Evolutionary conservation across 2,113 vertebrate species (phyloP), one percentile per base, ranked within the genome.

Genomic region (Alces alces): DNA sequence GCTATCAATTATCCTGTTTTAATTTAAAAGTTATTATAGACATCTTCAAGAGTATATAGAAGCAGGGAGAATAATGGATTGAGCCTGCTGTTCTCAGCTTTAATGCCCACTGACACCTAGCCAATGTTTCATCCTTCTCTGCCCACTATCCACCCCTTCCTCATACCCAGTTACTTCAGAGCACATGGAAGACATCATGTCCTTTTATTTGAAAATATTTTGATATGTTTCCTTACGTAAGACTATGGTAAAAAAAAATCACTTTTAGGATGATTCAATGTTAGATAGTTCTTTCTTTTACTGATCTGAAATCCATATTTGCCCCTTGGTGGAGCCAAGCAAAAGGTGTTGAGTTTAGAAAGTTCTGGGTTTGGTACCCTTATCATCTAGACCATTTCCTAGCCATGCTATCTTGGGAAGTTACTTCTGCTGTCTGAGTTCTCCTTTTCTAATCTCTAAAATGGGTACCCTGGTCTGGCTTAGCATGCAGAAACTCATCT

Each of bases 61-160:
- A 73, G 28, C 7, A 14, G 19, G 58, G 45, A 15, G 80, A 64
- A 57, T 5, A 55, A 57, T 2, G n/a, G 43, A n/a, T 61, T 6
- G 43, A 30, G 19, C 19, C 55, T 83, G 43, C 61, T 25, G 6
- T 16, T 12, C 28, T 91, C 39, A 2, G 66, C 27, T 21, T 64
- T 14, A 39, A 21, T 13, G 3, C 1, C 25, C 28, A 14, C 14
- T 2, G n/a, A 39, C 43, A 12, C 33, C 3, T 30, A 83, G 39
- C 11, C 27, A 1, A 4, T 2, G 10, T 16, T 15, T 25, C 21
- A 0, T 2, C 6, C 17, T 55, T 58, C 27, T 25, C 28, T 7
- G 3, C 5, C 9, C 3, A 15, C 57, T 7, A 0, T 1, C 50
- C 25, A 12, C 39, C 33, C 3, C 6, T 33, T 92, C 39, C 11